These are phyloP conservation scores for Macheiramphus alcinus DNA, from an alignment of 2,113 vertebrate species.

Conservation along the genomic window DNA sequence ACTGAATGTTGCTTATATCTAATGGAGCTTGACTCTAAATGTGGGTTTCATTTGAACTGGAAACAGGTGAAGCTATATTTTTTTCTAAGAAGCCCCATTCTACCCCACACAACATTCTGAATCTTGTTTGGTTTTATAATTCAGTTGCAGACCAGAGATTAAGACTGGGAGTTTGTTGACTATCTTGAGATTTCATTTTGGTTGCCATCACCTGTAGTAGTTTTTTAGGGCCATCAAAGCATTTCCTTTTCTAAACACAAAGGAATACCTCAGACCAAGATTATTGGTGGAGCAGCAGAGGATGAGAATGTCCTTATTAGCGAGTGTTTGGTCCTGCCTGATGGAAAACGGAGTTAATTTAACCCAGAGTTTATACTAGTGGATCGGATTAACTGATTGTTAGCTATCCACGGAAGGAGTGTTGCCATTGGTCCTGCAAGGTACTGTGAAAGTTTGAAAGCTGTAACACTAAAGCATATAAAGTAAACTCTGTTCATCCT, in stretches of 20 bases:
- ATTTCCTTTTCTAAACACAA: background rate
- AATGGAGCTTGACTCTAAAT: background rate
- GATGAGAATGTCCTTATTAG: background rate
- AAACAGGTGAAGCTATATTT: background rate
- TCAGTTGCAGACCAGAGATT: background rate
- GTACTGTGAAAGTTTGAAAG: constrained; percentile 43
- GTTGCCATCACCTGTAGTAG: background rate
- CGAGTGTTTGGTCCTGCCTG: background rate
- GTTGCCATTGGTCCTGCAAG: constrained; percentile 19
- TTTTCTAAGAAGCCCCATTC: background rate
- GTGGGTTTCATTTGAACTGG: background rate
- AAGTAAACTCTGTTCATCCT: constrained; percentile 50
- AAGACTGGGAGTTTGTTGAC: background rate
- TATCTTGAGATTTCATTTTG: background rate
- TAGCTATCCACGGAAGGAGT: background rate
- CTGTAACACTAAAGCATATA: constrained; percentile 25
- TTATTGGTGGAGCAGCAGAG: background rate
- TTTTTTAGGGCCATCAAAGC: background rate
- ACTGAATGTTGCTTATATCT: background rate
- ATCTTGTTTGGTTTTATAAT: background rate
- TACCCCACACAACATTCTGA: background rate
- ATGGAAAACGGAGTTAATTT: background rate
- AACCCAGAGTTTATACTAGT: background rate
- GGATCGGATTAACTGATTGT: background rate
- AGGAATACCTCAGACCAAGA: background rate